Base-by-base conservation (phyloP, 1,140 invertebrate genomes). In the Philotrypesis tridentata region DNA sequence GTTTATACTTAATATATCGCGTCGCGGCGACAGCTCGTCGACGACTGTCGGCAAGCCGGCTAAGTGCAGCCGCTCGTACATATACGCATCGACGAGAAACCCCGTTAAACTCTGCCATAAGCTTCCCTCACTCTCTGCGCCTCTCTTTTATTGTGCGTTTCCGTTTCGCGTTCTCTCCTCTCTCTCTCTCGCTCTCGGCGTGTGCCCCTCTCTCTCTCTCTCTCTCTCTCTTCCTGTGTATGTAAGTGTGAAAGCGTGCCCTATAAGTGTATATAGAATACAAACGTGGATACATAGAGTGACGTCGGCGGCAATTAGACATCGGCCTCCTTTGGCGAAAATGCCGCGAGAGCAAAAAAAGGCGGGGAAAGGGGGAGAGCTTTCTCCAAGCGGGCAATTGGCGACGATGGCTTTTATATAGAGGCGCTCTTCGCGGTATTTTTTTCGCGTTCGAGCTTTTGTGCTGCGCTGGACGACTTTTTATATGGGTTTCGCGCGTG, bases 301-400 rank as follows among this genome's bases (percentile, higher is more conserved):
- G 72, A 17, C 63, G 33, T 23, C 79, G 40, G 61, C 37, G 33
- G 71, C 25, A 74, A 74, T 63, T 63, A 75, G 29, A 23, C 65
- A 17, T 63, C 63, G 60, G 63, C 63, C 63, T 81, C 79, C 37
- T 40, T 65, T 75, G 76, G 37, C 31, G 29, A 60, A 74, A 74
- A 74, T 23, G 21, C n/a, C 33, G 23, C 17, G 31, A 31, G 29
- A 37, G 55, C n/a, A 60, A 63, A 55, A 75, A 25, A 63, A 60
- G 37, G 0, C 6, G 48, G 7, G 7, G 7, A 43, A 7, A 43
- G 1, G 40, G 11, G 48, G 48, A 17, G 48, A 55, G 48, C 48
- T 55, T 55, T 55, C 48, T 55, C 21, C 17, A n/a, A n/a, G n/a
- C 17, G 21, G 17, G 48, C 6, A 55, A 55, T 55, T 55, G 48